Conservation (phyloP, 37 sponge, comb jelly and placozoan species). For the Amphimedon queenslandica region DNA sequence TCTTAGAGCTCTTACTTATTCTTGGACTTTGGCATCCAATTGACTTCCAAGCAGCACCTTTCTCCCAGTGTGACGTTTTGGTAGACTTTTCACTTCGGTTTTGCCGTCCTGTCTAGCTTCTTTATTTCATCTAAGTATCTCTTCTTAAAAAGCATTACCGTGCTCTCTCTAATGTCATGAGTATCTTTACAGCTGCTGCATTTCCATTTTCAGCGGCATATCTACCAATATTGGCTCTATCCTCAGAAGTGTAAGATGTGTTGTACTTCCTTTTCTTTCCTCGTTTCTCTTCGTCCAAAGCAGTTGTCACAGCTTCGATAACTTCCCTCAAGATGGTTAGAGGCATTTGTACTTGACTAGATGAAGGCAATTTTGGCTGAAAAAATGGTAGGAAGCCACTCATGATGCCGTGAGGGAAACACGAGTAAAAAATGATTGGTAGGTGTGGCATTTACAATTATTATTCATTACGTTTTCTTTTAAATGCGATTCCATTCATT, state of each 20-base stretch:
- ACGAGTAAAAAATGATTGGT: no score
- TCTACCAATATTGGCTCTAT: slow-evolving; percentile 2
- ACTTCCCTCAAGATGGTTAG: slow-evolving; percentile 4
- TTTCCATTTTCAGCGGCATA: slow-evolving; percentile 20
- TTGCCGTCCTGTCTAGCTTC: neutral
- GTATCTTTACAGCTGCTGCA: slow-evolving; percentile 24
- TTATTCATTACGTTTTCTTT: no score
- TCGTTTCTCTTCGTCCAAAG: neutral
- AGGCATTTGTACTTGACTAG: neutral
- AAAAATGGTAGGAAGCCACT: no score
- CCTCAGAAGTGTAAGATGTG: slow-evolving; percentile 4
- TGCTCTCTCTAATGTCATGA: slow-evolving; percentile 16
- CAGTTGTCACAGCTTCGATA: neutral
- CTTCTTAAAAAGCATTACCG: slow-evolving; percentile 8
- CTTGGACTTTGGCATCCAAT: slow-evolving; percentile 11
- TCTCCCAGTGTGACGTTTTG: neutral
- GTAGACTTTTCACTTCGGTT: slow-evolving; percentile 14
- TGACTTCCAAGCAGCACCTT: slow-evolving; percentile 15
- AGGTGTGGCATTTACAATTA: no score
- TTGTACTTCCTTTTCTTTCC: neutral
- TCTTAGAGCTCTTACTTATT: slow-evolving; percentile 1
- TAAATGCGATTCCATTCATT: no score
- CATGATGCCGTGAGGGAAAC: no score
- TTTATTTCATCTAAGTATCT: slow-evolving; percentile 12
- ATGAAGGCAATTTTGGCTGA: neutral